Evolutionary conservation across 2,888 invertebrate species (phyloP), one percentile per base, ranked within the genome.

Genomic region (Phymatocera aterrima): DNA sequence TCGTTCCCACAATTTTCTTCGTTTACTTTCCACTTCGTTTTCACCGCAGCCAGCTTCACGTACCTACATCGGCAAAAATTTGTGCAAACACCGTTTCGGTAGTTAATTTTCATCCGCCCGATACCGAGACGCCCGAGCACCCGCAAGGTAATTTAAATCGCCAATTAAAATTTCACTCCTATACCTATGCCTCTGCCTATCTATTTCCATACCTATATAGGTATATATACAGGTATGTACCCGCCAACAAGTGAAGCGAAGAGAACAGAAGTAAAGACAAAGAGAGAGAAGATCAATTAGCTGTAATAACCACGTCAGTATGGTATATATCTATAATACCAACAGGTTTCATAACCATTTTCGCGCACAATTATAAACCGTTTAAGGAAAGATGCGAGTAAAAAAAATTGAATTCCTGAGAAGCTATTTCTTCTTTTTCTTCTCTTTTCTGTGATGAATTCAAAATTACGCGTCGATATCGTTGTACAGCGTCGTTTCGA

Each of bases 161-260:
- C 18, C 72, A 72, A 72, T 72, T 72, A 72, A 72, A 72, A 72
- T 72, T 34, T 72, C 72, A 34, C 34, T 10, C n/a, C 8, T 21
- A 40, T 5, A 34, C 6, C 24, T 60, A 1, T 60, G 28, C 8
- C 5, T 51, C 10, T 51, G 12, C 24, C 6, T 6, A 21, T 24
- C 21, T 57, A 57, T n/a, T n/a, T n/a, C n/a, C n/a, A n/a, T n/a
- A n/a, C n/a, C n/a, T n/a, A n/a, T n/a, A n/a, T n/a, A n/a, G n/a
- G n/a, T n/a, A n/a, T n/a, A n/a, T n/a, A n/a, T 43, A 43, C 1
- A 43, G 8, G 15, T 1, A 15, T 43, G 15, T 43, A 43, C n/a
- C n/a, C n/a, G n/a, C 46, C 46, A 46, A 46, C 46, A n/a, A 1
- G 43, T 43, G 15, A 1, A 43, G 10, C 43, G n/a, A n/a, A n/a